These are phyloP conservation scores for Muscina levida DNA, from an alignment of 2,888 invertebrate genomes.

Conservation along the genomic window DNA sequence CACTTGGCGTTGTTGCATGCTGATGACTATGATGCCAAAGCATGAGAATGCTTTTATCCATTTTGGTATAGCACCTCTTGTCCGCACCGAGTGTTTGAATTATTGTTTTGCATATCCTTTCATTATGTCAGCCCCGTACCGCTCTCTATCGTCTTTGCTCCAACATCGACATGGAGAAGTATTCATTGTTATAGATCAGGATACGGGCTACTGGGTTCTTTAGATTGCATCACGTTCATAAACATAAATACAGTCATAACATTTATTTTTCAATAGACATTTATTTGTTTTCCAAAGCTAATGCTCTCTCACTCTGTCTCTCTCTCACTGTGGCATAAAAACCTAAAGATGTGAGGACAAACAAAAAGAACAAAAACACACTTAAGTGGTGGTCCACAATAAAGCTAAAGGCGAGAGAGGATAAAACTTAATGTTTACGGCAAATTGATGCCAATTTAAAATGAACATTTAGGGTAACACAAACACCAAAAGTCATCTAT, in stretches of 20 bases:
- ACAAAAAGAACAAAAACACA: not conserved
- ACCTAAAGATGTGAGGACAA: too few species aligned
- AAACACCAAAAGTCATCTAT: too few species aligned
- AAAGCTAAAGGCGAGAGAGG: not conserved
- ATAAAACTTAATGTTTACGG: slow-evolving; percentile 29
- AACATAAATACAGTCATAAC: slow-evolving; percentile 41
- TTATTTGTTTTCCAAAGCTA: slow-evolving; percentile 49
- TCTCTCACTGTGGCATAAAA: too few species aligned
- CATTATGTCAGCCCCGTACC: not conserved
- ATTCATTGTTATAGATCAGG: too few species aligned
- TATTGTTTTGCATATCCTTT: slow-evolving; percentile 42
- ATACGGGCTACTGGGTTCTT: not conserved
- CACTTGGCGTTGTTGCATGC: slow-evolving; percentile 35
- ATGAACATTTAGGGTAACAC: slow-evolving; percentile 2
- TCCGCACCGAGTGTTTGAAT: slow-evolving; percentile 17
- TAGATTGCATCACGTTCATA: slow-evolving; percentile 58
- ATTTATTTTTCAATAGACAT: slow-evolving; percentile 51
- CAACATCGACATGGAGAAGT: not conserved
- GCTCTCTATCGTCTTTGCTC: not conserved
- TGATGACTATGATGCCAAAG: not conserved
- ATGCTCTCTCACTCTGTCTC: not conserved
- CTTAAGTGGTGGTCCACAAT: slow-evolving; percentile 12
- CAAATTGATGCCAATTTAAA: slow-evolving; percentile 25
- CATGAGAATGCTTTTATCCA: not conserved
- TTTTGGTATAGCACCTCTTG: slow-evolving; percentile 10